Conservation (phyloP, 2,888 invertebrate genomes). For the Agonopterix heracliana region DNA sequence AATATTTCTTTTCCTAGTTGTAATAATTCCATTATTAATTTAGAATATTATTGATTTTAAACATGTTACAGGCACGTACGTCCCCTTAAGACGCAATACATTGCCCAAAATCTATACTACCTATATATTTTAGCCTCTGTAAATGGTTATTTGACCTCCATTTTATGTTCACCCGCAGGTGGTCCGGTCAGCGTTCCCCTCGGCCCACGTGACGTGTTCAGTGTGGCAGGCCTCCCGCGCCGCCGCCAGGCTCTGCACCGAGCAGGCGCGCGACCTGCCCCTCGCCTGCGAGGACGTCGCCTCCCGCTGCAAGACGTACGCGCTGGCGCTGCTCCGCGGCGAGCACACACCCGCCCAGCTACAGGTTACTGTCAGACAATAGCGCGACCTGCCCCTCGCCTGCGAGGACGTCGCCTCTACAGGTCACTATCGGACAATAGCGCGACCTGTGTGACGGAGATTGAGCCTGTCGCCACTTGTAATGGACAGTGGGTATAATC, state of each 20-base stretch:
- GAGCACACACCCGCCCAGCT: conserved; percentile 55
- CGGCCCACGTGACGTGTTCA: conserved; percentile 62
- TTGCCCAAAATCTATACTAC: too few species aligned
- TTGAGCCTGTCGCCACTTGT: too few species aligned
- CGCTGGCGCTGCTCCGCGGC: conserved; percentile 51
- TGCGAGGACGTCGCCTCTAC: not conserved
- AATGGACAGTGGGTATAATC: too few species aligned
- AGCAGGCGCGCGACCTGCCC: conserved; percentile 20
- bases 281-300: conserved; percentile 38
- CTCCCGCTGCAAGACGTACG: conserved; percentile 55
- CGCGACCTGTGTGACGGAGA: too few species aligned
- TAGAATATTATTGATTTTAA: too few species aligned
- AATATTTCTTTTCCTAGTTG: too few species aligned
- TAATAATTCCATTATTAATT: too few species aligned
- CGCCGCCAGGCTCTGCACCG: conserved; percentile 29
- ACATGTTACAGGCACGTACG: too few species aligned
- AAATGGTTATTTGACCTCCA: too few species aligned
- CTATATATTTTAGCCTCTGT: too few species aligned
- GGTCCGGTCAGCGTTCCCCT: conserved; percentile 54
- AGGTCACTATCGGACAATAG: too few species aligned
- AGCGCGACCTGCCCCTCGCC: not conserved
- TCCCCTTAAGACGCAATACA: too few species aligned
- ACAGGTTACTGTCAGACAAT: conserved; percentile 31
- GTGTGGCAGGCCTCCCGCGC: conserved; percentile 65
- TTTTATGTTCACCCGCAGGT: conserved; percentile 26